Percentiles rank a stretch among this genome's conserved stretches.
These are phyloP conservation scores for Amphibalanus amphitrite DNA, from an alignment of 1,140 invertebrate genomes.

Conservation along the genomic window DNA sequence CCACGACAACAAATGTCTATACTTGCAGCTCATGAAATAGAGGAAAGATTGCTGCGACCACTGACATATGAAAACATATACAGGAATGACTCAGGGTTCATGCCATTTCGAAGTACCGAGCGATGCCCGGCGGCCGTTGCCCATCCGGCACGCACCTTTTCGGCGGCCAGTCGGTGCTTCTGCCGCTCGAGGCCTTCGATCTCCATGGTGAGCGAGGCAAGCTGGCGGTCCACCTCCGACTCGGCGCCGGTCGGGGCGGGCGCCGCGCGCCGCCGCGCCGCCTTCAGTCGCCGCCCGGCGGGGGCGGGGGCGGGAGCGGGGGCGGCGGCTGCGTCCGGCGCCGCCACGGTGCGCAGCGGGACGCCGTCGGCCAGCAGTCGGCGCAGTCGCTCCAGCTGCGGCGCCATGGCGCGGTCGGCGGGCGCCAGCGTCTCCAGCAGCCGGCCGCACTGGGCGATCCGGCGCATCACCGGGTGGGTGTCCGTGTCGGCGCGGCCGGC, in stretches of 20 bases:
- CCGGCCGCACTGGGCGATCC: background rate
- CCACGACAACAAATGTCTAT: no score
- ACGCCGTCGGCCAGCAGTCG: background rate
- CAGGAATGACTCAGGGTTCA: no score
- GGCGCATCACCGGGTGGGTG: background rate
- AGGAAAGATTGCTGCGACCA: no score
- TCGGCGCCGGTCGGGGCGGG: no score
- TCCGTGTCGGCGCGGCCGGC: background rate
- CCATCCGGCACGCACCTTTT: background rate
- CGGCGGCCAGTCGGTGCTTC: background rate
- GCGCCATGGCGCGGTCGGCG: background rate
- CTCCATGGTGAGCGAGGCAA: background rate
- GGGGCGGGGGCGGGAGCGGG: no score
- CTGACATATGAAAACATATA: no score
- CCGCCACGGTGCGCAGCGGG: background rate
- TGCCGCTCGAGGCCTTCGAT: background rate
- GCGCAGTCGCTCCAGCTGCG: background rate
- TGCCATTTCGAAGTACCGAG: no score
- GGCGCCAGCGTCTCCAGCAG: background rate
- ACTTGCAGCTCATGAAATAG: no score
- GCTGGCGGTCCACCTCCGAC: background rate
- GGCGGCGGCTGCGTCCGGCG: no score
- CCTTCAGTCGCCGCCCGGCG: background rate
- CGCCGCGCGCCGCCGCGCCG: no score
- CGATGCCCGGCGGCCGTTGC: no score